Base-by-base conservation (phyloP, 2,113 vertebrate species). In the Phyllostomus hastatus region DNA sequence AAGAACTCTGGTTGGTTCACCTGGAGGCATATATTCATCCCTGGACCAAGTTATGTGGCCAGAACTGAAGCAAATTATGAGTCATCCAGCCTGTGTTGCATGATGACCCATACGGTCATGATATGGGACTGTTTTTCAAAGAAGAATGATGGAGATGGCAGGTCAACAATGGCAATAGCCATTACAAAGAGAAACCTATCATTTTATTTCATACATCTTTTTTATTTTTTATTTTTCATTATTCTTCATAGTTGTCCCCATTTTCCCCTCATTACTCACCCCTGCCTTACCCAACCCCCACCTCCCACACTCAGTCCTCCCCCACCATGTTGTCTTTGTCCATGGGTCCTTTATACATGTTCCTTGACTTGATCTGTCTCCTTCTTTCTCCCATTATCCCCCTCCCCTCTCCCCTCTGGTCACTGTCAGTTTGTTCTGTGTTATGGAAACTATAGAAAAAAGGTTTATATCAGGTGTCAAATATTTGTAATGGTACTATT, bases 401-500 rank as follows among this genome's bases (percentile, higher is more conserved):
- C 24, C 59, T 61, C 54, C 20, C 8, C 59, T 26, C 57, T 26
- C 57, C 59, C 26, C 10, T 61, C 59, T 61, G 24, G 26, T 61
- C 59, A 61, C 59, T 61, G 59, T 61, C 59, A 61, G 59, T 28
- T 61, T 61, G 26, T 61, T 61, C 24, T 28, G 10, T 28, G 79
- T 83, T 67, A 89, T 14, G 70, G 50, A 88, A 10, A 82, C 73
- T 54, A 52, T 10, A 26, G 38, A 59, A 78, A 80, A 41, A 20
- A 46, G 20, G 69, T 86, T 80, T 97, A 35, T 61, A 72, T 64
- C 26, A 57, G 57, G 26, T 72, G 19, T 57, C 10, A 69, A 91
- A 95, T 89, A 86, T 93, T 88, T 93, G 52, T 79, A 92, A 85
- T 46, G 10, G 6, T 52, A 81, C 28, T 88, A 50, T 79, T 82